These are phyloP conservation scores for Teleopsis dalmanni DNA, from an alignment of 1,140 invertebrate genomes.

Conservation along the genomic window DNA sequence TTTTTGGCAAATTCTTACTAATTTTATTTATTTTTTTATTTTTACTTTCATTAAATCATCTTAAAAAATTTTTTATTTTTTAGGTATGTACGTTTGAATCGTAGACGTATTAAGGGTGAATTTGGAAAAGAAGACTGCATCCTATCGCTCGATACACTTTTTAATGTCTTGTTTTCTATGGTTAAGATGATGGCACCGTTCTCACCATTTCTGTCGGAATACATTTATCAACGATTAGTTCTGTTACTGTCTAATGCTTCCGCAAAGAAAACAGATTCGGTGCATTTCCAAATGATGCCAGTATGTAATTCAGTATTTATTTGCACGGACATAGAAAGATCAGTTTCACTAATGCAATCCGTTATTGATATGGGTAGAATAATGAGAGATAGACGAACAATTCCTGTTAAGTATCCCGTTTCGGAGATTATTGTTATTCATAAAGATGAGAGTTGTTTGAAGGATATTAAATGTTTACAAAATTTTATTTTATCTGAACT, in stretches of 20 bases:
- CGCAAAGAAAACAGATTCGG: slow-evolving; percentile 48
- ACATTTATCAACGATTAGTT: slow-evolving; percentile 85
- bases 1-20: too few species aligned
- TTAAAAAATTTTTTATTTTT: neutral
- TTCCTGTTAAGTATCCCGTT: slow-evolving; percentile 94
- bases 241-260: slow-evolving; percentile 27
- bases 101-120: slow-evolving; percentile 88
- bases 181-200: slow-evolving; percentile 92
- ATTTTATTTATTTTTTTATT: neutral
- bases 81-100: slow-evolving; percentile 89
- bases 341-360: slow-evolving; percentile 87
- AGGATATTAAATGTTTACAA: slow-evolving; percentile 75
- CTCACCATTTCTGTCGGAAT: slow-evolving; percentile 93
- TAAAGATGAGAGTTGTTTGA: slow-evolving; percentile 67
- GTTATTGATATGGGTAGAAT: slow-evolving; percentile 92
- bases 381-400: slow-evolving; percentile 83
- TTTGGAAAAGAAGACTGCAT: slow-evolving; percentile 68
- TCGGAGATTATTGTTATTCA: slow-evolving; percentile 94
- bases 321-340: slow-evolving; percentile 77
- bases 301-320: slow-evolving; percentile 65
- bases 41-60: neutral
- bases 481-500: slow-evolving; percentile 89
- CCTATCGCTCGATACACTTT: slow-evolving; percentile 80
- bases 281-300: slow-evolving; percentile 88
- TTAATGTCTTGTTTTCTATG: slow-evolving; percentile 82